Evolutionary conservation across 2,797 vertebrate species (phyloP).

Genomic region (Coreius guichenoti): DNA sequence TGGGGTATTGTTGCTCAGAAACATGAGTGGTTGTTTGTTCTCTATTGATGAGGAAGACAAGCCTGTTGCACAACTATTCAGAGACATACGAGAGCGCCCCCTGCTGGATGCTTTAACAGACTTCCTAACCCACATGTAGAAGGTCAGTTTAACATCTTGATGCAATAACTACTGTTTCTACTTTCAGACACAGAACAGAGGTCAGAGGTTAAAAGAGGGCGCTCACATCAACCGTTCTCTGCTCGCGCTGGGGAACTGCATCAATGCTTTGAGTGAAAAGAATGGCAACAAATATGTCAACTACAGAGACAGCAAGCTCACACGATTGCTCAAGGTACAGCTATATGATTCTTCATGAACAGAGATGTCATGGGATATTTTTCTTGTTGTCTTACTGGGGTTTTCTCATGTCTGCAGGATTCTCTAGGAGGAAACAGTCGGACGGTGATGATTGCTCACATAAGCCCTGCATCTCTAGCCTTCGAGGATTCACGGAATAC

Average conservation of each 20-base stretch:
- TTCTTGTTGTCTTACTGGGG: not conserved
- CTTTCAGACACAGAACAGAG: slow-evolving; percentile 88
- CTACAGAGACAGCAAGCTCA: slow-evolving; percentile 95
- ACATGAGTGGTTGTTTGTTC: slow-evolving; percentile 44
- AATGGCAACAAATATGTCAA: slow-evolving; percentile 87
- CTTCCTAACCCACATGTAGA: not conserved
- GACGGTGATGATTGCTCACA: slow-evolving; percentile 95
- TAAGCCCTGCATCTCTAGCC: slow-evolving; percentile 89
- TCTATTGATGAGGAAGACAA: slow-evolving; percentile 20
- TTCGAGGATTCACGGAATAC: slow-evolving; percentile 94
- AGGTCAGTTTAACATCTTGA: not conserved
- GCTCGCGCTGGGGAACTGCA: slow-evolving; percentile 94
- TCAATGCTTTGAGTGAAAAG: slow-evolving; percentile 90
- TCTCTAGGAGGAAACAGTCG: slow-evolving; percentile 90
- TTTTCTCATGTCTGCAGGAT: slow-evolving; percentile 76
- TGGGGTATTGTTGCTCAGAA: slow-evolving; percentile 45
- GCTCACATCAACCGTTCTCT: slow-evolving; percentile 95
- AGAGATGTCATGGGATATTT: not conserved
- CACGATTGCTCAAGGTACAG: slow-evolving; percentile 90
- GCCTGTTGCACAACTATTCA: slow-evolving; percentile 15
- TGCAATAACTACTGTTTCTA: slow-evolving; percentile 25
- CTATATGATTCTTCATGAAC: not conserved
- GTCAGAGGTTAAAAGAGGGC: slow-evolving; percentile 92
- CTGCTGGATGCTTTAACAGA: slow-evolving; percentile 64
- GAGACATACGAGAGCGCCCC: slow-evolving; percentile 55